Conservation (phyloP, 2,888 invertebrate species). For the Ernsta delagoae region DNA sequence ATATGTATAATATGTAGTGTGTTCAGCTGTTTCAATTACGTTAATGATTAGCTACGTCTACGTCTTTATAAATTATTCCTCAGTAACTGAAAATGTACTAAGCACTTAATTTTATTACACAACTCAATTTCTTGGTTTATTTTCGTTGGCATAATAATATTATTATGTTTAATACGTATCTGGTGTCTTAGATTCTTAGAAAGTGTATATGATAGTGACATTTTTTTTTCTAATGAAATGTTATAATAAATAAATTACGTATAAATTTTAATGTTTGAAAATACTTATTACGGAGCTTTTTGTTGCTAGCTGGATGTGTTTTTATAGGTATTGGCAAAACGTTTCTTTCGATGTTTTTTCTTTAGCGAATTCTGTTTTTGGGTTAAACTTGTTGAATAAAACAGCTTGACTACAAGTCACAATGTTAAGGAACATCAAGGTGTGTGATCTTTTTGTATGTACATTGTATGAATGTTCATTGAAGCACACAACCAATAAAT, state of each 20-base stretch:
- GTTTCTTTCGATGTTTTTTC: constrained; percentile 4
- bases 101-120: too few species aligned
- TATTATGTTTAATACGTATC: too few species aligned
- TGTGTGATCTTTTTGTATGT: constrained; percentile 5
- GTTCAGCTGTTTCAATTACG: not conserved
- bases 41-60: not conserved
- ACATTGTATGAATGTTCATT: not conserved
- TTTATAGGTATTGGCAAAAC: not conserved
- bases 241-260: too few species aligned
- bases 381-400: constrained; percentile 6
- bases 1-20: not conserved
- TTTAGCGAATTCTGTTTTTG: constrained; percentile 4
- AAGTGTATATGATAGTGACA: too few species aligned
- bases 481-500: constrained; percentile 29
- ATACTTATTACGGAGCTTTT: not conserved
- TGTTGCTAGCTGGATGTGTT: too few species aligned
- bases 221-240: too few species aligned
- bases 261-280: too few species aligned
- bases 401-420: constrained; percentile 10
- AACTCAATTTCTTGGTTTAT: too few species aligned
- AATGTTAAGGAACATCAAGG: constrained; percentile 25
- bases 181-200: too few species aligned
- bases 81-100: too few species aligned
- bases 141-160: too few species aligned
- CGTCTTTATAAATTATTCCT: not conserved